Base-by-base conservation (phyloP, 2,797 vertebrate genomes). In the Cetoscarus ocellatus region DNA sequence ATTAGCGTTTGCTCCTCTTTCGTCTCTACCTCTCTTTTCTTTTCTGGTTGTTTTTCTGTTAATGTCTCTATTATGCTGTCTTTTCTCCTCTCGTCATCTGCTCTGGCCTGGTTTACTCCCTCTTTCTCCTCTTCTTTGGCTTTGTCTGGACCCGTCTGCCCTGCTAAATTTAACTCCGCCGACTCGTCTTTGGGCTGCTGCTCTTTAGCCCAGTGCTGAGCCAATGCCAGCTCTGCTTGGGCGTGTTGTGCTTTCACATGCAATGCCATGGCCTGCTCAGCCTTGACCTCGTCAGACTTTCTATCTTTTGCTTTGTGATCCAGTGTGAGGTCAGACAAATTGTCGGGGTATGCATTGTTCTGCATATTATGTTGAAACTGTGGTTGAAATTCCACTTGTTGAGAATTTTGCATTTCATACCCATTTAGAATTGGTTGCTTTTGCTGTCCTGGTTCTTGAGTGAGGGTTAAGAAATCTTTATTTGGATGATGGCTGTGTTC, bases 101-200 rank as follows among this genome's bases (percentile, higher is more conserved):
- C 43, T 58, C 69, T 62, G 11, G 6, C 38, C 61, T 78, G 70
- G 50, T 77, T 63, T 53, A 15, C n/a, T 36, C 34, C 60, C 4
- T 78, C 18, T 0, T 48, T 67, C 61, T 61, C 27, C 51, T 85
- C 50, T 79, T 35, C 47, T 69, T 56, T 65, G 65, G 67, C 57
- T 70, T 65, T 73, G 50, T 78, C 83, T 55, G 61, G 70, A 59
- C 62, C 63, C 61, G 64, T 69, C 62, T 83, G 64, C 34, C 39
- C 61, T 77, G 76, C 81, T 88, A 84, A 85, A 84, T 61, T 83
- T 79, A 86, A 70, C 74, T 43, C 19, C 38, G 72, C 68, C 17
- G 60, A 27, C 64, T 81, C 82, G 62, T 17, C 58, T 84, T 75
- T 79, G 66, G 75, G 56, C 74, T 70, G 77, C 67, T 80, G 83